Evolutionary conservation across 1,140 invertebrate species (phyloP).

Genomic region (Drosophila mayri): DNA sequence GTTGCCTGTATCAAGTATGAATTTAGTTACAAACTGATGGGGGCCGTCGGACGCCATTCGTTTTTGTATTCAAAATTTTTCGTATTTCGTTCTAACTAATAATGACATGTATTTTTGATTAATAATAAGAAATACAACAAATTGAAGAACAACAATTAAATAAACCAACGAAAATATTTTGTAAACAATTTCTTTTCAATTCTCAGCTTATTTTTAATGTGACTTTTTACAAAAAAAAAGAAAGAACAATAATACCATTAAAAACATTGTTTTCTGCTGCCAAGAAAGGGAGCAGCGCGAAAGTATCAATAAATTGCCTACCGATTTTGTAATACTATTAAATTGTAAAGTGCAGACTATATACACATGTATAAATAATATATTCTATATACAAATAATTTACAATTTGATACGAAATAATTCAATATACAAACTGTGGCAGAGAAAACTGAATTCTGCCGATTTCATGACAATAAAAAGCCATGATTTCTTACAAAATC

Average conservation of each 20-base stretch:
- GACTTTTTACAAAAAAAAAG: conserved; percentile 8
- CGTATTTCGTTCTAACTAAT: conserved; percentile 66
- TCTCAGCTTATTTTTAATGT: conserved; percentile 6
- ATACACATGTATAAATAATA: conserved; percentile 46
- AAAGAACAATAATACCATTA: not conserved
- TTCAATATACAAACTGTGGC: conserved; percentile 42
- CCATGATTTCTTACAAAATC: conserved; percentile 15
- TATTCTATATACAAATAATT: conserved; percentile 69
- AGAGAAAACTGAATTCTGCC: not conserved
- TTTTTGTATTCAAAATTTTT: conserved; percentile 58
- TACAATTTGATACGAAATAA: conserved; percentile 79
- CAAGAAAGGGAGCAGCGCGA: conserved; percentile 1
- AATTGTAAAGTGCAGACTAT: conserved; percentile 66
- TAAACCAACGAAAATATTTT: conserved; percentile 64
- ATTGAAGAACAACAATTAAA: not conserved
- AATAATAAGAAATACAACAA: conserved; percentile 58
- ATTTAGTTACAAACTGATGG: conserved; percentile 20
- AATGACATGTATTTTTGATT: conserved; percentile 68
- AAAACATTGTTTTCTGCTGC: conserved; percentile 17
- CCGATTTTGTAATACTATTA: conserved; percentile 64
- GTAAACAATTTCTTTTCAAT: conserved; percentile 44
- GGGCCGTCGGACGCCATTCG: conserved; percentile 24
- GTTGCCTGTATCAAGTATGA: conserved; percentile 13
- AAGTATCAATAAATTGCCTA: conserved; percentile 44
- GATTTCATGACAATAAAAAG: conserved; percentile 16